Percentiles rank a stretch among this genome's conserved stretches.
Evolutionary conservation across 2,797 vertebrate species (phyloP).

Genomic region (Microctenopoma steveboyesi): DNA sequence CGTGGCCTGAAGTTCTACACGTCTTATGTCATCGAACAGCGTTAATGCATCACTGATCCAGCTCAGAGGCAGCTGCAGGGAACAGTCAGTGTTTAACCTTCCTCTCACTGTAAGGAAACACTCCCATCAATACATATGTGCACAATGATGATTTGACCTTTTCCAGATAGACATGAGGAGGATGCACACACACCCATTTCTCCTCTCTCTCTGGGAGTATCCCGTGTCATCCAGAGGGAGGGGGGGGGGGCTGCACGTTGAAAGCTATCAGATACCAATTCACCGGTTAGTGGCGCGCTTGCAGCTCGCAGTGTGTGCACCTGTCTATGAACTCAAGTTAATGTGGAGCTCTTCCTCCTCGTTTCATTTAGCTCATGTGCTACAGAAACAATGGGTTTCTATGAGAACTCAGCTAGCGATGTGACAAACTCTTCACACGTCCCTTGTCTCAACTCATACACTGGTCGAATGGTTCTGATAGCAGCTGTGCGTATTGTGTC

Average conservation of each 20-base stretch:
- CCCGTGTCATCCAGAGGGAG: slow-evolving; percentile 15
- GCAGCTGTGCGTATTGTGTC: background rate
- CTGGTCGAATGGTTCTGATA: background rate
- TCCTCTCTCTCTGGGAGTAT: slow-evolving; percentile 13
- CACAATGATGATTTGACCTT: slow-evolving; percentile 35
- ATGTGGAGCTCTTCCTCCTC: background rate
- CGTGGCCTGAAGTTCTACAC: background rate
- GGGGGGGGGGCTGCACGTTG: background rate
- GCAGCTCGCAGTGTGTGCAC: background rate
- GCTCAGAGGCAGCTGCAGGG: slow-evolving; percentile 4
- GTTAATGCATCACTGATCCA: background rate
- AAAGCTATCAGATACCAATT: slow-evolving; percentile 1
- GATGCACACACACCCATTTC: background rate
- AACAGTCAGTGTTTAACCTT: background rate
- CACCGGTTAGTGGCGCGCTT: background rate
- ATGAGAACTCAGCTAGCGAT: slow-evolving; percentile 14
- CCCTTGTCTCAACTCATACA: background rate
- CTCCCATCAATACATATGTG: slow-evolving; percentile 24
- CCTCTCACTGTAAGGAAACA: slow-evolving; percentile 30
- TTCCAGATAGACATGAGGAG: slow-evolving; percentile 3
- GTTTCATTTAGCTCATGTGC: slow-evolving; percentile 10
- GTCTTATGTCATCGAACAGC: background rate
- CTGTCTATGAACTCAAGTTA: background rate
- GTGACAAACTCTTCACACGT: background rate
- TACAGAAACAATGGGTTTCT: slow-evolving; percentile 14